Percentiles rank a stretch among this genome's conserved stretches.
Conservation (phyloP, 2,797 vertebrate species). For the Balearica regulorum region DNA sequence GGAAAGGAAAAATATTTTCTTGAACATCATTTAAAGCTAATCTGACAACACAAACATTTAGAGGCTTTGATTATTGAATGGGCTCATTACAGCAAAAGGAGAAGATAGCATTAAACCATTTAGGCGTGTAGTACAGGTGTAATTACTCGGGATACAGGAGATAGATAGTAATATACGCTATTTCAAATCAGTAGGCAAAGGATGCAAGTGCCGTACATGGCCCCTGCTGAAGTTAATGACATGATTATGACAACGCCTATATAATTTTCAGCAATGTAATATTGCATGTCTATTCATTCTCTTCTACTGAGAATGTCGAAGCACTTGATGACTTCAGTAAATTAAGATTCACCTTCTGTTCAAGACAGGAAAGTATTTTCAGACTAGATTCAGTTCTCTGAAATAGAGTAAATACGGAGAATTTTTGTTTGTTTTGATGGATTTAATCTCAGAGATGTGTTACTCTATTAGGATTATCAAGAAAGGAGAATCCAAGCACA, state of each 20-base stretch:
- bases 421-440: background rate
- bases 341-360: background rate
- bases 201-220: background rate
- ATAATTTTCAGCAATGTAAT: background rate
- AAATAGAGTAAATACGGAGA: background rate
- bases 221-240: background rate
- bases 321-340: background rate
- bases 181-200: background rate
- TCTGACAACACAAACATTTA: background rate
- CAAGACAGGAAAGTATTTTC: background rate
- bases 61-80: background rate
- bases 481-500: background rate
- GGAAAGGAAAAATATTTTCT: slow-evolving; percentile 13
- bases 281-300: background rate
- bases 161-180: background rate
- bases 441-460: background rate
- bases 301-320: background rate
- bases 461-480: background rate
- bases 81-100: background rate
- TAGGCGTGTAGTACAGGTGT: background rate
- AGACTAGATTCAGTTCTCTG: background rate
- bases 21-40: background rate
- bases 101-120: background rate
- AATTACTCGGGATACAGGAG: background rate
- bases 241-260: background rate